Evolutionary conservation across 2,888 invertebrate species (phyloP).

Genomic region (Alsophila aescularia): DNA sequence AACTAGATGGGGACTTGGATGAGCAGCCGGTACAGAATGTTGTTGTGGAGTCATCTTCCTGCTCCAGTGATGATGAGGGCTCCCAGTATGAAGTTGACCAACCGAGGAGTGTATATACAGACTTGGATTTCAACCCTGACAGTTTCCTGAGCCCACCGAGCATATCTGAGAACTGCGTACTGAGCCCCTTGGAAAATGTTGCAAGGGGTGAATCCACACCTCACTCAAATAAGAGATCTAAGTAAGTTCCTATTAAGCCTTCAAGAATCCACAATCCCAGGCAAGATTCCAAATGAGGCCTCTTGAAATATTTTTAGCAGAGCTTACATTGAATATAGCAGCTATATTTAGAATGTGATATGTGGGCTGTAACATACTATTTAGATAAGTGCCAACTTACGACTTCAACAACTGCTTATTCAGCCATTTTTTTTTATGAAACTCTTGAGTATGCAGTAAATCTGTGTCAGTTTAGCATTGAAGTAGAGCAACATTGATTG

Average conservation of each 20-base stretch:
- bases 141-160: constrained; percentile 79
- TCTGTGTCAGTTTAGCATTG: constrained; percentile 19
- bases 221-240: constrained; percentile 77
- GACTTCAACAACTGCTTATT: constrained; percentile 32
- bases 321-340: constrained; percentile 36
- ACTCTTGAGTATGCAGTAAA: constrained; percentile 15
- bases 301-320: constrained; percentile 39
- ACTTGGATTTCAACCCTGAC: constrained; percentile 76
- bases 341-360: constrained; percentile 39
- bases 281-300: constrained; percentile 27
- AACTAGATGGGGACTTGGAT: constrained; percentile 56
- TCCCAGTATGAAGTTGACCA: constrained; percentile 66
- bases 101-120: constrained; percentile 71
- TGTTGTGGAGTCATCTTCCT: constrained; percentile 75
- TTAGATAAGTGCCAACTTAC: constrained; percentile 38
- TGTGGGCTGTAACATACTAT: constrained; percentile 38
- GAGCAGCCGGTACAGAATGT: constrained; percentile 72
- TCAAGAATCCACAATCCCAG: constrained; percentile 13
- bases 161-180: constrained; percentile 74
- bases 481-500: constrained; percentile 16
- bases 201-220: constrained; percentile 78
- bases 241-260: constrained; percentile 51
- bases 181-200: constrained; percentile 79
- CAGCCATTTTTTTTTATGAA: constrained; percentile 14
- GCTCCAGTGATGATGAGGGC: constrained; percentile 74